phyloP scores from a whole-genome alignment of 1,140 invertebrate species.

The Zaprionus inermis region DNA sequence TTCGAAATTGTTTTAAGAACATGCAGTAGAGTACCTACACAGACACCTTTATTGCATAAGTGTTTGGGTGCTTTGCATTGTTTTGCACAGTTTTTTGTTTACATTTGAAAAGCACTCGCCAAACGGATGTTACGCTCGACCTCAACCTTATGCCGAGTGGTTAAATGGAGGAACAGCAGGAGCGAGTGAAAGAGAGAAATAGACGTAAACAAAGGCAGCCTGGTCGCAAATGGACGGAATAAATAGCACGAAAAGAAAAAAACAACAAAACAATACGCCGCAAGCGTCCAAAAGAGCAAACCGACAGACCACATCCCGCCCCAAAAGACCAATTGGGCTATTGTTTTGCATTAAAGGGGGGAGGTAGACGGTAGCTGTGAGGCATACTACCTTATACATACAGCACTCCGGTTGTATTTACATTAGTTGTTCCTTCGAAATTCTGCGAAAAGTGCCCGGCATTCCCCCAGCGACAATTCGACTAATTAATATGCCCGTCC shows the following conservation, averaged over 20 bases:
- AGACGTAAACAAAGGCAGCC: constrained; percentile 31
- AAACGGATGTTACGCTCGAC: constrained; percentile 77
- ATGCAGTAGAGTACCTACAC: constrained; percentile 10
- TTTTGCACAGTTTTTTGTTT: constrained; percentile 76
- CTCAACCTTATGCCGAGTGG: constrained; percentile 66
- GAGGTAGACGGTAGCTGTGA: neutral
- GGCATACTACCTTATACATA: neutral
- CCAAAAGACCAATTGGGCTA: constrained; percentile 37
- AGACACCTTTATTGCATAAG: constrained; percentile 2
- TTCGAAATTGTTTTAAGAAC: constrained; percentile 29
- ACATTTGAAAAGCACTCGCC: constrained; percentile 78
- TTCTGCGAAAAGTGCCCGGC: constrained; percentile 63
- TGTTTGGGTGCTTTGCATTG: constrained; percentile 58
- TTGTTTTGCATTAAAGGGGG: constrained; percentile 14
- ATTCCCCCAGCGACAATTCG: constrained; percentile 45
- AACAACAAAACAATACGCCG: constrained; percentile 26
- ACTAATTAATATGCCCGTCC: constrained; percentile 74
- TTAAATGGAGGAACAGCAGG: neutral
- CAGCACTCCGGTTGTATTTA: neutral
- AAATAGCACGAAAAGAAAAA: constrained; percentile 1
- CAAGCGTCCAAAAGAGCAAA: constrained; percentile 27
- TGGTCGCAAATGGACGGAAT: constrained; percentile 14
- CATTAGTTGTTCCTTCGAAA: constrained; percentile 12
- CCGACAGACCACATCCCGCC: neutral
- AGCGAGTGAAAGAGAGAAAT: neutral